Evolutionary conservation across 2,888 invertebrate species (phyloP).

Genomic region (Leucoma salicis): DNA sequence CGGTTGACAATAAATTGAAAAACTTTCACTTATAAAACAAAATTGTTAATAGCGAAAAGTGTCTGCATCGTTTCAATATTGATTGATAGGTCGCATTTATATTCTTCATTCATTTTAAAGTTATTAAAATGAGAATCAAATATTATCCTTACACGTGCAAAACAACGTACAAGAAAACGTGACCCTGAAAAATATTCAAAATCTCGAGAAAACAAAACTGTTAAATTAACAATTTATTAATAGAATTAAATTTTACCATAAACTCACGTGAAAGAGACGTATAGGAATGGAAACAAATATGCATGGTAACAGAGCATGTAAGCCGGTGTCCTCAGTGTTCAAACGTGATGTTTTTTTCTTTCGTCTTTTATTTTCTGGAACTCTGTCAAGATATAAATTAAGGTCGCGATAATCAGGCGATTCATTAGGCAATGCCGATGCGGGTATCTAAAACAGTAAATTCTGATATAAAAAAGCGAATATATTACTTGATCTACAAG

Average conservation of each 20-base stretch:
- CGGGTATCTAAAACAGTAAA: not conserved
- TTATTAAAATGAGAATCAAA: slow-evolving; percentile 1
- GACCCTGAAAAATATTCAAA: slow-evolving; percentile 12
- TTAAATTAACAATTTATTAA: slow-evolving; percentile 15
- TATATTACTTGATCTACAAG: too few relatives aligned
- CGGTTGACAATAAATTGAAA: too few relatives aligned
- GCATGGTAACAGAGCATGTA: slow-evolving; percentile 12
- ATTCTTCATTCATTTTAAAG: not conserved
- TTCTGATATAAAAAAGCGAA: not conserved
- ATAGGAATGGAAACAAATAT: slow-evolving; percentile 20
- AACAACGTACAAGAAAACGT: slow-evolving; percentile 19
- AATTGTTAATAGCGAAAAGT: too few relatives aligned
- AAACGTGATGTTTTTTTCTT: slow-evolving; percentile 3
- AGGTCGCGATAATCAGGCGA: slow-evolving; percentile 6
- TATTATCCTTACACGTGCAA: slow-evolving; percentile 10
- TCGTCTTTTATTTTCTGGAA: slow-evolving; percentile 3
- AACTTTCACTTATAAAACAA: too few relatives aligned
- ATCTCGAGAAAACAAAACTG: slow-evolving; percentile 7
- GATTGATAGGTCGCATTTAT: too few relatives aligned
- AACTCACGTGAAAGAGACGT: slow-evolving; percentile 34
- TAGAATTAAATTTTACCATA: slow-evolving; percentile 27
- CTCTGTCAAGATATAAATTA: slow-evolving; percentile 3
- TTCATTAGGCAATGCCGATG: not conserved
- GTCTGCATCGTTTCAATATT: too few relatives aligned
- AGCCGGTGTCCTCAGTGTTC: slow-evolving; percentile 11